phyloP scores from a whole-genome alignment of 2,888 invertebrate species.

The Ditula angustiorana region DNA sequence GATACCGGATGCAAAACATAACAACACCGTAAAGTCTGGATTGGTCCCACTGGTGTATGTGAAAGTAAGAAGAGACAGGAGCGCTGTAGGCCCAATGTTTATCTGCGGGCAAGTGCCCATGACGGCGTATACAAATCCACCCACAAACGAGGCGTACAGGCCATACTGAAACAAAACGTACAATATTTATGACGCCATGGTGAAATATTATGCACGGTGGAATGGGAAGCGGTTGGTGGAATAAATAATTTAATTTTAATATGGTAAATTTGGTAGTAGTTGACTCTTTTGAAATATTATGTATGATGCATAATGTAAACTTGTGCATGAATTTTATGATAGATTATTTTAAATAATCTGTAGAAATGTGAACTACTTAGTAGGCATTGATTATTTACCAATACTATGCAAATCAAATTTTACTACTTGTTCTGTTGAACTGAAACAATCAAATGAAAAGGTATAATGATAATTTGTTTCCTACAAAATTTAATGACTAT shows the following conservation, averaged over 20 bases:
- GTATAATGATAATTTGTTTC: too few species aligned
- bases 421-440: too few species aligned
- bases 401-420: too few species aligned
- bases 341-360: too few species aligned
- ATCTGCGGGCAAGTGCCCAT: conserved; percentile 90
- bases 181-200: not conserved
- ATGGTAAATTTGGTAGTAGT: not conserved
- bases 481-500: too few species aligned
- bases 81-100: conserved; percentile 89
- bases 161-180: conserved; percentile 87
- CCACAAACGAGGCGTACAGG: conserved; percentile 92
- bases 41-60: conserved; percentile 86
- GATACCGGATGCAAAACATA: conserved; percentile 88
- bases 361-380: too few species aligned
- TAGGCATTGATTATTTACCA: too few species aligned
- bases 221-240: not conserved
- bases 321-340: too few species aligned
- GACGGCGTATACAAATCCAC: conserved; percentile 91
- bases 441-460: too few species aligned
- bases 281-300: not conserved
- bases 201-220: conserved; percentile 2
- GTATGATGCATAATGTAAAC: too few species aligned
- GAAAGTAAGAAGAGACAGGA: conserved; percentile 90
- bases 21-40: conserved; percentile 86
- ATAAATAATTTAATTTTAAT: too few species aligned